These are phyloP conservation scores for Lasioglossum figueresi DNA, from an alignment of 2,888 invertebrate genomes.

Conservation along the genomic window DNA sequence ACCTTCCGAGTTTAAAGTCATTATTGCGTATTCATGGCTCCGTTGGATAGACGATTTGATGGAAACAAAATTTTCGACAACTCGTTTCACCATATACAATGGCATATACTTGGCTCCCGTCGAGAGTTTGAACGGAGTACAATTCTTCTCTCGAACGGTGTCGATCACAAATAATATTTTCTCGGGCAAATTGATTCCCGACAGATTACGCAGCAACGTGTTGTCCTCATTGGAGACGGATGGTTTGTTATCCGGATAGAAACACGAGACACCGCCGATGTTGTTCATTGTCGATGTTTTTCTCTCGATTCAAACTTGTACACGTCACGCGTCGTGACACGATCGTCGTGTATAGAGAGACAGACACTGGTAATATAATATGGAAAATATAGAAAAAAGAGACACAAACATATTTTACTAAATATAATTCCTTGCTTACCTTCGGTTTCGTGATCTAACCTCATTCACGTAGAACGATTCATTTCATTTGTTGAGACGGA, in stretches of 20 bases:
- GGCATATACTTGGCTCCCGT: slow-evolving; percentile 86
- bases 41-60: slow-evolving; percentile 87
- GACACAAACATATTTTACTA: background rate
- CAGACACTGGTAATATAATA: background rate
- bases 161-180: slow-evolving; percentile 88
- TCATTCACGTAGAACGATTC: too few species aligned
- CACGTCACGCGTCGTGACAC: slow-evolving; percentile 45
- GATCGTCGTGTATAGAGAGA: slow-evolving; percentile 28
- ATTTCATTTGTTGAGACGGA: background rate
- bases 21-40: slow-evolving; percentile 87
- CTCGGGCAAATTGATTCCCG: slow-evolving; percentile 85
- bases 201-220: slow-evolving; percentile 33
- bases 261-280: background rate
- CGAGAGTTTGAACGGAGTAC: slow-evolving; percentile 85
- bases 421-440: background rate
- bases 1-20: slow-evolving; percentile 85
- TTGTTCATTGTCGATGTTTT: background rate
- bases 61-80: slow-evolving; percentile 87
- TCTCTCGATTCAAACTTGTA: slow-evolving; percentile 24
- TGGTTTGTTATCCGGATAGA: slow-evolving; percentile 18
- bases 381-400: background rate
- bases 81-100: slow-evolving; percentile 87
- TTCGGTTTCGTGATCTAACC: background rate
- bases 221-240: slow-evolving; percentile 27
- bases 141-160: slow-evolving; percentile 86